Conservation (phyloP, 2,888 invertebrate genomes). For the Phlogophora meticulosa region DNA sequence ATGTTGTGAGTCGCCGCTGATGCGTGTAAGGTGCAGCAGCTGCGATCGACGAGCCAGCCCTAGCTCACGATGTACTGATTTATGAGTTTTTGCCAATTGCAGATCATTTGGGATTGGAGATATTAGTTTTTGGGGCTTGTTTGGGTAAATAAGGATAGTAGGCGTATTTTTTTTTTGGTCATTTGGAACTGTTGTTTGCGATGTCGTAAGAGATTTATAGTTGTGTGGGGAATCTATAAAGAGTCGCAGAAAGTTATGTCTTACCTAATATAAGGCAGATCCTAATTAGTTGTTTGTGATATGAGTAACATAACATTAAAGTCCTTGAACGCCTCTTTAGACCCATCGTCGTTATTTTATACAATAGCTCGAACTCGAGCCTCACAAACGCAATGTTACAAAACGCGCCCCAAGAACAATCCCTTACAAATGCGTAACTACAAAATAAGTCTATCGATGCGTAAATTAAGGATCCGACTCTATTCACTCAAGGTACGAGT, state of each 20-base stretch:
- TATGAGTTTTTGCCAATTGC: slow-evolving; percentile 68
- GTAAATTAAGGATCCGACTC: slow-evolving; percentile 89
- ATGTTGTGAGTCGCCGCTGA: slow-evolving; percentile 85
- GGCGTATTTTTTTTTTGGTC: slow-evolving; percentile 34
- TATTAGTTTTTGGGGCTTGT: slow-evolving; percentile 57
- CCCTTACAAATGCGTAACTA: slow-evolving; percentile 85
- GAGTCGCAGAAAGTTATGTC: not conserved
- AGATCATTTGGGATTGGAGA: slow-evolving; percentile 51
- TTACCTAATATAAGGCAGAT: not conserved
- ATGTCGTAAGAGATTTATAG: slow-evolving; percentile 18
- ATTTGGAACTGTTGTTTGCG: slow-evolving; percentile 8
- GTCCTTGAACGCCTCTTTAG: slow-evolving; percentile 45
- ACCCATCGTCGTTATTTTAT: slow-evolving; percentile 67
- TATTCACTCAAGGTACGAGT: slow-evolving; percentile 83
- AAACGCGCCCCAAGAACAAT: slow-evolving; percentile 85
- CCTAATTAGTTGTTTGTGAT: slow-evolving; percentile 34
- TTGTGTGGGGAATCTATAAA: not conserved
- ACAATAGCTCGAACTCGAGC: slow-evolving; percentile 74
- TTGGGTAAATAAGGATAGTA: slow-evolving; percentile 48
- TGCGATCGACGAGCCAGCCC: slow-evolving; percentile 71
- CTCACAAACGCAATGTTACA: slow-evolving; percentile 83
- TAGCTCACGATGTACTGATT: slow-evolving; percentile 65
- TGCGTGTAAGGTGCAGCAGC: slow-evolving; percentile 88
- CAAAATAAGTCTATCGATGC: slow-evolving; percentile 88
- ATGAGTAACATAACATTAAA: slow-evolving; percentile 26